Base-by-base conservation (phyloP, 23 tunicate genomes). In the Oikopleura dioica region DNA sequence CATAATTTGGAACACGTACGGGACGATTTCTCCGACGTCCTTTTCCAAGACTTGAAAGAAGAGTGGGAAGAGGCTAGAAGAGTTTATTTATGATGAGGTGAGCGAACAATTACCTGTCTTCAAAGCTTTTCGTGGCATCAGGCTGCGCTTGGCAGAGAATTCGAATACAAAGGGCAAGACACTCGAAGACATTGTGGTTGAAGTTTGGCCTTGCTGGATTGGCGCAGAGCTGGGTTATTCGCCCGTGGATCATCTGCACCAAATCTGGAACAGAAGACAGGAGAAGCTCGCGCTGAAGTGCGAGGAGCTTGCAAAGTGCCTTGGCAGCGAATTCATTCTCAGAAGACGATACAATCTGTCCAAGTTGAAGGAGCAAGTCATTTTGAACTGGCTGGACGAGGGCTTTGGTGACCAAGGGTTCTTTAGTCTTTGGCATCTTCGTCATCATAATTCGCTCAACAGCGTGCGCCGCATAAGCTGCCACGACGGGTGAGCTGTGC, bases 161-260 rank as follows among this genome's bases (percentile, higher is more conserved):
- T 76, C 86, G 81, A 58, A 89, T 89, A 78, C 89, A 89, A 36
- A 89, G 58, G 0, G 89, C 84, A 38, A 89, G 33, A 9, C 81
- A 69, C 75, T 89, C 96, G 75, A 89, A 89, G 77, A 89, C 55
- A 59, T 89, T 84, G 51, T 89, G 96, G 67, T 89, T 89, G 78
- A 89, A 89, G 68, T 84, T 89, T 1, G 96, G 96, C 69, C 84
- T 89, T 82, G 77, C 84, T 32, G 96, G 96, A 69, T 89, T 89
- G 82, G 81, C 26, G 34, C 30, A 38, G 35, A 37, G 24, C 44
- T 35, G 35, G 26, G 24, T 35, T n/a, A n/a, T n/a, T n/a, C n/a
- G n/a, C n/a, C n/a, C n/a, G n/a, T n/a, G n/a, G n/a, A n/a, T n/a
- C n/a, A n/a, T n/a, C n/a, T n/a, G n/a, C n/a, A n/a, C n/a, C n/a